Conservation (phyloP, 2,797 vertebrate genomes). For the Craterocephalus amniculus region DNA sequence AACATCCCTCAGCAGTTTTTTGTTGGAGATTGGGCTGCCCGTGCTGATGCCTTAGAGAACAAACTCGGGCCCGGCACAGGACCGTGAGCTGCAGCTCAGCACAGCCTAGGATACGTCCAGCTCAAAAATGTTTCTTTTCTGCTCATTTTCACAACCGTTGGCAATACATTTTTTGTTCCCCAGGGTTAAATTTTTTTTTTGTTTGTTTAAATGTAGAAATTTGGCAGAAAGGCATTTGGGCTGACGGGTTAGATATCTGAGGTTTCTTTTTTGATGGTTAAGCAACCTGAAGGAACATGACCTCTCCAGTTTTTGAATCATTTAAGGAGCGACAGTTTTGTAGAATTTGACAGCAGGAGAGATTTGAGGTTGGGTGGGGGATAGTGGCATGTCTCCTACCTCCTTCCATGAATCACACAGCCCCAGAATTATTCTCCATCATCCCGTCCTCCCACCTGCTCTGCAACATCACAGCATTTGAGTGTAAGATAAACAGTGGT, state of each 20-base stretch:
- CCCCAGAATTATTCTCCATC: not conserved
- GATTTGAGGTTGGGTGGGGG: no score
- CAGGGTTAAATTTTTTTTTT: slow-evolving; percentile 36
- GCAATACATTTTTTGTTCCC: slow-evolving; percentile 34
- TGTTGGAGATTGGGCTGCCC: not conserved
- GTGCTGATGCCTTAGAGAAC: slow-evolving; percentile 1
- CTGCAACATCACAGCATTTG: slow-evolving; percentile 3
- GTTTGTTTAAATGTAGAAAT: slow-evolving; percentile 27
- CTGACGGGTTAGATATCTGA: slow-evolving; percentile 42
- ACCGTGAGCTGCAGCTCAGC: slow-evolving; percentile 26
- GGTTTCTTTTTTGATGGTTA: slow-evolving; percentile 16
- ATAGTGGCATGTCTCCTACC: not conserved
- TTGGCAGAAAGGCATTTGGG: slow-evolving; percentile 27
- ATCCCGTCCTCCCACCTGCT: slow-evolving; percentile 5
- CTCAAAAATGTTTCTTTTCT: slow-evolving; percentile 30
- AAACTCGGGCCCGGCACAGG: slow-evolving; percentile 29
- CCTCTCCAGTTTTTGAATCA: slow-evolving; percentile 3
- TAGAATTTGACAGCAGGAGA: slow-evolving; percentile 14
- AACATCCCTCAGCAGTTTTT: not conserved
- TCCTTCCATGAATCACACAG: slow-evolving; percentile 20
- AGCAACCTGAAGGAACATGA: slow-evolving; percentile 39
- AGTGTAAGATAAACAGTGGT: slow-evolving; percentile 10
- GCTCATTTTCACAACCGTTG: slow-evolving; percentile 27
- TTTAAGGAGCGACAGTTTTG: slow-evolving; percentile 2
- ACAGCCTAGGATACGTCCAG: slow-evolving; percentile 13